Percentiles rank a stretch among this genome's conserved stretches.
These are phyloP conservation scores for Saccostrea cuccullata DNA, from an alignment of 1,140 invertebrate genomes.

Conservation along the genomic window DNA sequence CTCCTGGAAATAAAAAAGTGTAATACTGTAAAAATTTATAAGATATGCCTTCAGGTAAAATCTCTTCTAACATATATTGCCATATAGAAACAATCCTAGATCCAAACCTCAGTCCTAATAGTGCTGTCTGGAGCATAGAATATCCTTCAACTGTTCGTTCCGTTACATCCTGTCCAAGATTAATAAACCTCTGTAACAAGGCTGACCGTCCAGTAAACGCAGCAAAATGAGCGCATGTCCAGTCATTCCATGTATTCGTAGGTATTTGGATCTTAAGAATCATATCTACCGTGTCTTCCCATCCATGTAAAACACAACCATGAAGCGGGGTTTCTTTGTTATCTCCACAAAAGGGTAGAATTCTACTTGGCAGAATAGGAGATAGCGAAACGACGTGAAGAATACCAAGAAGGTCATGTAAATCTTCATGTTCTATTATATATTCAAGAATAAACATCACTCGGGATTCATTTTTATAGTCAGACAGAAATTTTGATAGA, in stretches of 20 bases:
- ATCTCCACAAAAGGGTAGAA: too few species aligned
- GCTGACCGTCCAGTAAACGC: not conserved
- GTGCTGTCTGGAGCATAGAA: not conserved
- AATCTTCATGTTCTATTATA: too few species aligned
- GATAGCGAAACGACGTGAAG: too few species aligned
- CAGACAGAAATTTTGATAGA: too few species aligned
- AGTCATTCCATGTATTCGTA: not conserved
- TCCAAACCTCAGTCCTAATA: not conserved
- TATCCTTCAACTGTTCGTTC: not conserved
- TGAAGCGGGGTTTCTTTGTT: not conserved
- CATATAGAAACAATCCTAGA: not conserved
- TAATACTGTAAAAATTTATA: not conserved
- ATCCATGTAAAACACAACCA: not conserved
- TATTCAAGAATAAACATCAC: too few species aligned
- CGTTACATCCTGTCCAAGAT: not conserved
- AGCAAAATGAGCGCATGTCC: not conserved
- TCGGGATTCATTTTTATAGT: too few species aligned
- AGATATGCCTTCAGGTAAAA: not conserved
- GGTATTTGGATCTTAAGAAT: not conserved
- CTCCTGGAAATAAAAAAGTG: not conserved
- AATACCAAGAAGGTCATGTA: too few species aligned
- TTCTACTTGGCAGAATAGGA: too few species aligned
- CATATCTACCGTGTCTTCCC: not conserved
- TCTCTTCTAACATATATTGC: not conserved
- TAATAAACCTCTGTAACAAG: not conserved